These are phyloP conservation scores for Panzeria rudis DNA, from an alignment of 2,888 invertebrate genomes.

Conservation along the genomic window DNA sequence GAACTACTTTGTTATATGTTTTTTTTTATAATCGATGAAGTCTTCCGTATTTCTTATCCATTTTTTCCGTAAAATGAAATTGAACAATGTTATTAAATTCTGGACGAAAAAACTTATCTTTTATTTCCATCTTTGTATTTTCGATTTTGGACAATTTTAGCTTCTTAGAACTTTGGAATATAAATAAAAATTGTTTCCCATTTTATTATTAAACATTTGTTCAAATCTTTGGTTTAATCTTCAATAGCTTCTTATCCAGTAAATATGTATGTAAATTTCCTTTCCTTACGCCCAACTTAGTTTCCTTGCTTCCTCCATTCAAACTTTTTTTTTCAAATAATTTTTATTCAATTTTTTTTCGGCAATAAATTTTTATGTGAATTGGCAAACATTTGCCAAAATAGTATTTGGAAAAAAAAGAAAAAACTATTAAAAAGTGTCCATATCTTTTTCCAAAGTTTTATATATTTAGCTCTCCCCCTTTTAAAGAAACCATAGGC, in stretches of 20 bases:
- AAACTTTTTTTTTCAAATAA: conserved; percentile 57
- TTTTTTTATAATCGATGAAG: too few relatives aligned
- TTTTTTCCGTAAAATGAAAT: too few relatives aligned
- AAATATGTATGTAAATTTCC: conserved; percentile 47
- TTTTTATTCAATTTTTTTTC: conserved; percentile 59
- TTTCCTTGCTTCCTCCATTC: conserved; percentile 22
- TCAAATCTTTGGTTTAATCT: conserved; percentile 41
- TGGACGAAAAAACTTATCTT: too few relatives aligned
- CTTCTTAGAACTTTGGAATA: too few relatives aligned
- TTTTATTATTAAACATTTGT: conserved; percentile 5
- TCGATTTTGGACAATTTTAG: too few relatives aligned
- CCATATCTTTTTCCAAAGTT: conserved; percentile 42
- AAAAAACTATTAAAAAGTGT: conserved; percentile 6
- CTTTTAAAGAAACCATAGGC: not conserved
- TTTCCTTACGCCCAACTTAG: not conserved
- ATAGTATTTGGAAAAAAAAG: conserved; percentile 20
- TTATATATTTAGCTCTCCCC: conserved; percentile 15
- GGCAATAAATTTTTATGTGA: conserved; percentile 71
- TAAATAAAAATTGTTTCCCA: not conserved
- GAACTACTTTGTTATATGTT: too few relatives aligned
- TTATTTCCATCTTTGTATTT: too few relatives aligned
- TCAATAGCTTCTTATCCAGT: conserved; percentile 28
- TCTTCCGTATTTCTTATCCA: too few relatives aligned
- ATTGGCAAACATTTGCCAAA: conserved; percentile 71
- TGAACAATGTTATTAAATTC: too few relatives aligned